Evolutionary conservation across 2,113 vertebrate species (phyloP).

Genomic region (Pseudopipra pipra): DNA sequence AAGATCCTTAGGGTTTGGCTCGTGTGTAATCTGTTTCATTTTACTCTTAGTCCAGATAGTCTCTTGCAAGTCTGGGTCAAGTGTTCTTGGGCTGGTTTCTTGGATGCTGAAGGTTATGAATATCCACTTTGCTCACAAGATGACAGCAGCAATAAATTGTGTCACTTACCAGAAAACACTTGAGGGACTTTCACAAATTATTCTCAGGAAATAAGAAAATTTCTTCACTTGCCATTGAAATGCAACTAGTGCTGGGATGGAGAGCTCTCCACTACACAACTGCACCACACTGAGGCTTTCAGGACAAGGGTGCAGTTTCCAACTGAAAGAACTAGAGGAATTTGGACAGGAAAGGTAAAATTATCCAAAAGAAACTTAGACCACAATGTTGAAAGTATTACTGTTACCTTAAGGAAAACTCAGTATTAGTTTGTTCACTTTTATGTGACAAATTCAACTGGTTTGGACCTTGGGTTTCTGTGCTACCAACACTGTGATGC

Average conservation of each 20-base stretch:
- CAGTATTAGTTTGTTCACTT: not conserved
- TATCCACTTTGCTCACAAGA: not conserved
- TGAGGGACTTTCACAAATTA: not conserved
- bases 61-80: not conserved
- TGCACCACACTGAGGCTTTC: not conserved
- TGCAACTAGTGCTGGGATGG: not conserved
- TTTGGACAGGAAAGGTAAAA: not conserved
- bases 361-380: not conserved
- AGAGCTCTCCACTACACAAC: accelerated
- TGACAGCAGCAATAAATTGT: not conserved
- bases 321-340: not conserved
- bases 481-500: not conserved
- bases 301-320: not conserved
- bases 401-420: not conserved
- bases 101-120: not conserved
- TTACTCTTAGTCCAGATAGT: not conserved
- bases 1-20: not conserved
- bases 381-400: not conserved
- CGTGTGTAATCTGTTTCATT: not conserved
- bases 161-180: not conserved
- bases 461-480: not conserved
- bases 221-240: not conserved
- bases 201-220: not conserved
- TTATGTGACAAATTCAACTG: not conserved
- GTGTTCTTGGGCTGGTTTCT: not conserved